Evolutionary conservation across 2,888 invertebrate genomes (phyloP).

Genomic region (Sinotaia quadrata): DNA sequence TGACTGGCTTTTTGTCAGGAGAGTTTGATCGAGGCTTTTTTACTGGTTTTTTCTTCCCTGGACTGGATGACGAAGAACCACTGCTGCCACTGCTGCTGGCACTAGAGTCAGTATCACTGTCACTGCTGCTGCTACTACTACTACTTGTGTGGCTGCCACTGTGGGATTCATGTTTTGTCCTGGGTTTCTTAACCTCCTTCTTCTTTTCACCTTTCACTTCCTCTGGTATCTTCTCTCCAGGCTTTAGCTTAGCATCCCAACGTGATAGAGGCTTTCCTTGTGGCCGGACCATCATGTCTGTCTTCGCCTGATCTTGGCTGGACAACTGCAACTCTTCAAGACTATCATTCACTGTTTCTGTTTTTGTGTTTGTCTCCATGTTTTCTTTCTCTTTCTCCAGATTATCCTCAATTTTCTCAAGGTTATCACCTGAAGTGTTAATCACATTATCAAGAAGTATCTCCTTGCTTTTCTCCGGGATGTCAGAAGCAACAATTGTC

Average conservation of each 20-base stretch:
- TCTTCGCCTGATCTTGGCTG: too few species aligned
- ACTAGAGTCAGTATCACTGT: constrained; percentile 31
- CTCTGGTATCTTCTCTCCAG: neutral
- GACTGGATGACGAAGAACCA: neutral
- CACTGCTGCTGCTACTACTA: constrained; percentile 16
- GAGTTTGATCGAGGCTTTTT: neutral
- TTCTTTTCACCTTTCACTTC: neutral
- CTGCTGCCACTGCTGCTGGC: constrained; percentile 38
- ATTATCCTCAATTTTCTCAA: too few species aligned
- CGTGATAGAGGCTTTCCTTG: neutral
- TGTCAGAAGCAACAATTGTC: neutral
- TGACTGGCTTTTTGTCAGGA: constrained; percentile 3
- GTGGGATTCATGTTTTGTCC: neutral
- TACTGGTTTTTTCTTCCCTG: neutral
- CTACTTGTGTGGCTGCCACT: constrained; percentile 18
- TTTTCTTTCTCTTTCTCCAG: neutral
- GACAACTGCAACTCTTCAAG: too few species aligned
- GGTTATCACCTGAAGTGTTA: too few species aligned
- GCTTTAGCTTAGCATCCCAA: neutral
- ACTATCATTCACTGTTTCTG: too few species aligned
- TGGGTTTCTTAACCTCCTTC: neutral
- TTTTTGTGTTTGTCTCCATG: too few species aligned
- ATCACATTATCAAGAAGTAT: too few species aligned
- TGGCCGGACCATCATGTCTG: neutral
- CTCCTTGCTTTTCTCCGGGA: too few species aligned